These are phyloP conservation scores for Mylabris phalerata DNA, from an alignment of 1,140 invertebrate genomes.

Conservation along the genomic window DNA sequence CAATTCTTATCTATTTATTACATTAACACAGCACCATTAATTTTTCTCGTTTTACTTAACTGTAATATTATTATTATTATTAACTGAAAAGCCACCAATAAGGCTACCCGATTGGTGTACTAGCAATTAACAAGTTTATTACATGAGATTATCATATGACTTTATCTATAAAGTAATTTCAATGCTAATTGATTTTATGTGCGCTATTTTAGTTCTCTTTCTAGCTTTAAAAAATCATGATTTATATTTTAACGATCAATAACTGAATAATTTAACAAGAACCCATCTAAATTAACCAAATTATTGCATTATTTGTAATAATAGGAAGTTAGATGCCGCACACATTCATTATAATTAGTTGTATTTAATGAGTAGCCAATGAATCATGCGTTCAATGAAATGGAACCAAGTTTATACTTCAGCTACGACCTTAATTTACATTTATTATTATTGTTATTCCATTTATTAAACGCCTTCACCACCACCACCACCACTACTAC, in stretches of 20 bases:
- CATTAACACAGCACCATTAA: conserved; percentile 22
- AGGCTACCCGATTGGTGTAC: conserved; percentile 29
- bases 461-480: not conserved
- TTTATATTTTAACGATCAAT: no score
- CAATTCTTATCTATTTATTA: conserved; percentile 32
- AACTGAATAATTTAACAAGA: no score
- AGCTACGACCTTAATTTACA: conserved; percentile 13
- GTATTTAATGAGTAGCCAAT: conserved; percentile 15
- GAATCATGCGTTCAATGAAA: conserved; percentile 17
- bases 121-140: conserved; percentile 39
- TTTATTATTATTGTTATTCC: not conserved
- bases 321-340: not conserved
- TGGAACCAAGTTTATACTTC: conserved; percentile 14
- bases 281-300: conserved; percentile 13
- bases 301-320: not conserved
- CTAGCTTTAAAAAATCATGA: not conserved
- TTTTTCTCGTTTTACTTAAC: not conserved
- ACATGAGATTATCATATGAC: conserved; percentile 34
- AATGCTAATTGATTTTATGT: conserved; percentile 37
- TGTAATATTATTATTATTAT: conserved; percentile 25
- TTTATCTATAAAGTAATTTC: conserved; percentile 34
- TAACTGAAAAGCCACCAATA: conserved; percentile 24
- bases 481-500: not conserved
- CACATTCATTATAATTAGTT: conserved; percentile 2
- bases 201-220: conserved; percentile 15